Evolutionary conservation across 37 sponge, comb jelly and placozoan species (phyloP), one percentile per base, ranked within the genome.

Genomic region (Tethya wilhelma): DNA sequence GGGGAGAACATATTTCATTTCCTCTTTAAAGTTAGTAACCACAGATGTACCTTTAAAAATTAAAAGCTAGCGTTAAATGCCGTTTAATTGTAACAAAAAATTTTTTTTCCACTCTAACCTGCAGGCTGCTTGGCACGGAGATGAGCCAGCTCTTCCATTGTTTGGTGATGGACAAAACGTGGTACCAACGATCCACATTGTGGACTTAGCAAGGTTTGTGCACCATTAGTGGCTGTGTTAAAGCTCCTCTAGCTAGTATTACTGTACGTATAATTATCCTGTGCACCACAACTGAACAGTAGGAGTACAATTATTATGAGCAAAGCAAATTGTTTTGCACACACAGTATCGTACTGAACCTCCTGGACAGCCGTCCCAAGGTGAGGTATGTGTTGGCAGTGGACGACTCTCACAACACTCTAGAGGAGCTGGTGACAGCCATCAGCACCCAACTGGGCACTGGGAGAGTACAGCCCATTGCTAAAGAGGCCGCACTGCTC

Each of bases 161-260:
- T 93, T 90, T 86, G 99, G 96, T 67, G 94, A 93, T 29, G 99
- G 99, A 42, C 49, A 91, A 38, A 95, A 95, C 55, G 62, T 90
- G 30, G 23, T 98, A 14, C 99, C 99, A 5, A 93, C 89, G 25
- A 90, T 98, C 20, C 99, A 98, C 60, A 80, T 93, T 32, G 75
- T 82, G 25, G 99, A 98, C 69, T 74, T 98, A 22, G 89, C 89
- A 41, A 87, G 90, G 94, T 89, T 41, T 8, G 59, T 64, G 44
- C n/a, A n/a, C n/a, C n/a, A n/a, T n/a, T n/a, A n/a, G n/a, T n/a
- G n/a, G n/a, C n/a, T n/a, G n/a, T n/a, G n/a, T n/a, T n/a, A n/a
- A n/a, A n/a, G n/a, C n/a, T n/a, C n/a, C n/a, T n/a, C n/a, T n/a
- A n/a, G n/a, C n/a, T n/a, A n/a, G n/a, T n/a, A n/a, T n/a, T n/a